Conservation (phyloP, 2,888 invertebrate species). For the Meteorus cinctellus region DNA sequence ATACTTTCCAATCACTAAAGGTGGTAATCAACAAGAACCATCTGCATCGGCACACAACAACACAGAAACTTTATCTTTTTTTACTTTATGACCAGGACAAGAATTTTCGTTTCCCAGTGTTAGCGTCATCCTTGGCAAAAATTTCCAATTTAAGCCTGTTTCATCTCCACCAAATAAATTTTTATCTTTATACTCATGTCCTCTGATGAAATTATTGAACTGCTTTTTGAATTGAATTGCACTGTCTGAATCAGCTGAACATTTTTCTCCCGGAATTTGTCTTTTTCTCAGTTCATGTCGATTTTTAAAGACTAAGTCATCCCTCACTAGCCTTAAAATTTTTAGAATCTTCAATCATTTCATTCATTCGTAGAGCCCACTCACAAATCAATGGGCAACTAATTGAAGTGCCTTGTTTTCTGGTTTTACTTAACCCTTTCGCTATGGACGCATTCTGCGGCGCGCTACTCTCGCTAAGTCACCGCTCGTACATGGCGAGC, state of each 20-base stretch:
- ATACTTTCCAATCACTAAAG: constrained; percentile 53
- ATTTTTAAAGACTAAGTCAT: constrained; percentile 49
- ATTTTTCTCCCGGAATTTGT: constrained; percentile 49
- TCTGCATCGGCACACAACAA: constrained; percentile 56
- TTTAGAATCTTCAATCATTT: constrained; percentile 17
- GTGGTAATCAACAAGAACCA: constrained; percentile 48
- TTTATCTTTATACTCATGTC: constrained; percentile 35
- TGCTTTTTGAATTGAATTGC: constrained; percentile 37
- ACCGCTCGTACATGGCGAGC: too few relatives aligned
- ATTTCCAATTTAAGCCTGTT: constrained; percentile 55
- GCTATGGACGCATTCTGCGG: too few relatives aligned
- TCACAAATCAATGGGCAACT: too few relatives aligned
- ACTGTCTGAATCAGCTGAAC: constrained; percentile 43
- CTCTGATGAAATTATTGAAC: constrained; percentile 36
- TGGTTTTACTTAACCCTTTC: too few relatives aligned
- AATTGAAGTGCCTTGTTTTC: too few relatives aligned
- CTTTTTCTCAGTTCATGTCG: constrained; percentile 46
- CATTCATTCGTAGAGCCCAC: constrained; percentile 31
- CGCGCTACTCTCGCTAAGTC: too few relatives aligned
- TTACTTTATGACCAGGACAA: constrained; percentile 53
- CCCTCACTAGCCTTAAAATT: constrained; percentile 46
- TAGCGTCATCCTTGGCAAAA: constrained; percentile 51
- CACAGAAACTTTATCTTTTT: constrained; percentile 56
- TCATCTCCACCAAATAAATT: constrained; percentile 57
- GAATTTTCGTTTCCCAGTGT: constrained; percentile 46